Percentiles rank a stretch among this genome's conserved stretches.
Conservation (phyloP, 1,140 invertebrate genomes). For the Cecropterus lyciades region DNA sequence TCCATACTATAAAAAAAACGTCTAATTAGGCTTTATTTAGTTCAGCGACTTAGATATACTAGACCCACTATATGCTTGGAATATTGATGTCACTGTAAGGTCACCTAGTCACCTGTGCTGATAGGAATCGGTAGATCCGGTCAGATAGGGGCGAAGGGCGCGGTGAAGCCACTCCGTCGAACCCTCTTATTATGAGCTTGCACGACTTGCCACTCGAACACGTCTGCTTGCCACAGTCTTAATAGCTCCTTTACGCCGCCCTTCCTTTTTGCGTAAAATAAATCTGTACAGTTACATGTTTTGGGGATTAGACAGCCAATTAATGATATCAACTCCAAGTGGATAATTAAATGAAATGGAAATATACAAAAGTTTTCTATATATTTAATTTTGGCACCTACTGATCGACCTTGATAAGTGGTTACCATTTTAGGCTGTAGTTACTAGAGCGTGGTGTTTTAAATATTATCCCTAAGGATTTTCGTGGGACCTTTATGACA, state of each 20-base stretch:
- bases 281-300: constrained; percentile 3
- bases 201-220: constrained; percentile 54
- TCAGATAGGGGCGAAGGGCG: constrained; percentile 35
- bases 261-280: constrained; percentile 35
- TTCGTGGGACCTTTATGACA: too few relatives aligned
- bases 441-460: too few relatives aligned
- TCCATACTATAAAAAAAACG: too few relatives aligned
- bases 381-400: too few relatives aligned
- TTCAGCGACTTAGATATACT: not conserved
- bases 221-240: constrained; percentile 52
- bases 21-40: too few relatives aligned
- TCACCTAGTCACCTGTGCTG: constrained; percentile 27
- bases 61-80: not conserved
- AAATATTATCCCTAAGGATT: too few relatives aligned
- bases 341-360: too few relatives aligned
- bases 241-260: constrained; percentile 46
- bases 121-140: constrained; percentile 33
- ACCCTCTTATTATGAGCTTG: constrained; percentile 53
- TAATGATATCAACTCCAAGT: too few relatives aligned
- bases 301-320: not conserved
- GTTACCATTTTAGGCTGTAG: too few relatives aligned
- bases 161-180: constrained; percentile 31
- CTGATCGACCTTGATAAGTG: too few relatives aligned
- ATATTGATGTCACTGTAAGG: constrained; percentile 2
- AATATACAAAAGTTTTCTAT: too few relatives aligned